A percentile compares a stretch with the other conserved stretches of the same genome.
These are phyloP conservation scores for Drosophila sturtevanti DNA, from an alignment of 1,140 invertebrate genomes.

Conservation along the genomic window DNA sequence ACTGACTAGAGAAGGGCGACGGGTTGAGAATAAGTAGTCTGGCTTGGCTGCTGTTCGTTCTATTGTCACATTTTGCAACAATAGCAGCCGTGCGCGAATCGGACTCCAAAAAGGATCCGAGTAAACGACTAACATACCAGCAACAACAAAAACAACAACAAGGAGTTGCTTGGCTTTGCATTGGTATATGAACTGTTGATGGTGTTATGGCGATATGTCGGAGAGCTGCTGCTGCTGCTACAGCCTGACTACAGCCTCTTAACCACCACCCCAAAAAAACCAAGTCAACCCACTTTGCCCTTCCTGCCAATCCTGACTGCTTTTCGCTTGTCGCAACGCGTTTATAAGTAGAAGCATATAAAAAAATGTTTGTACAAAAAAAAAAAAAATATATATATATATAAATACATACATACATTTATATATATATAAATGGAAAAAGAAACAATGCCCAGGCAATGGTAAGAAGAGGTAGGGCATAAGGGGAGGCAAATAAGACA, in stretches of 20 bases:
- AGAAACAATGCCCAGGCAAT: conserved; percentile 57
- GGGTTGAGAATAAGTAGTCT: conserved; percentile 23
- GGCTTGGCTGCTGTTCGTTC: conserved; percentile 36
- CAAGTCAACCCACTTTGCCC: conserved; percentile 9
- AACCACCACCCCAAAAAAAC: conserved; percentile 15
- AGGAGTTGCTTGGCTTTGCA: conserved; percentile 38
- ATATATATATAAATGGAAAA: not conserved
- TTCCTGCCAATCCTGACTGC: not conserved
- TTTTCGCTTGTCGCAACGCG: conserved; percentile 26
- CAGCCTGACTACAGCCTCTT: conserved; percentile 44
- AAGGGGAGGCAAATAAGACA: conserved; percentile 9
- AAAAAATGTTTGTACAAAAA: conserved; percentile 66
- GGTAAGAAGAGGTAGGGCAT: not conserved
- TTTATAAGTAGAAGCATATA: conserved; percentile 69
- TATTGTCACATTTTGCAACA: conserved; percentile 76
- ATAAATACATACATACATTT: too few relatives aligned
- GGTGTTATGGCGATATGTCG: conserved; percentile 79
- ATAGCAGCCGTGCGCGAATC: conserved; percentile 72
- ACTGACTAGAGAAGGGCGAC: conserved; percentile 12
- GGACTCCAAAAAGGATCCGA: conserved; percentile 65
- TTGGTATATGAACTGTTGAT: conserved; percentile 75
- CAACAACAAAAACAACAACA: conserved; percentile 27
- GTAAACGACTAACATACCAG: conserved; percentile 26
- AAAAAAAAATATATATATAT: not conserved
- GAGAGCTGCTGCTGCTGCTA: not conserved